Percentiles rank a stretch among this genome's conserved stretches.
Evolutionary conservation across 2,797 vertebrate genomes (phyloP).

Genomic region (Syndactyla subalaris): DNA sequence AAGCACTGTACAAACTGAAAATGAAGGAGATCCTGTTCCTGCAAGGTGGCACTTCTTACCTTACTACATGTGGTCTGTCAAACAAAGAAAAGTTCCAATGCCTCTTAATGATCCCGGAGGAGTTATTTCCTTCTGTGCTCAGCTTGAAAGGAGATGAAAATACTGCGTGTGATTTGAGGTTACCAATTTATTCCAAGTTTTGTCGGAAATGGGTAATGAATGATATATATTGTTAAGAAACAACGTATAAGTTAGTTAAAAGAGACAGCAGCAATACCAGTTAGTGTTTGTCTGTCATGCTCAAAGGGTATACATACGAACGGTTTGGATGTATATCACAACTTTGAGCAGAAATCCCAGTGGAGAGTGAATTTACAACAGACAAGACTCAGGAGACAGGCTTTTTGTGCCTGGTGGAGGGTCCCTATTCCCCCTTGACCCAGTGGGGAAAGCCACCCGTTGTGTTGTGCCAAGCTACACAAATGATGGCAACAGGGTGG

Average conservation of each 20-base stretch:
- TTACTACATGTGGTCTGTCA: neutral
- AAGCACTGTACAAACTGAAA: neutral
- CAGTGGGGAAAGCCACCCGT: neutral
- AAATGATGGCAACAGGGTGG: neutral
- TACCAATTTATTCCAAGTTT: neutral
- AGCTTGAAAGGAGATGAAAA: neutral
- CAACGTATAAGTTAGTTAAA: neutral
- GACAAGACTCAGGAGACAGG: accelerated
- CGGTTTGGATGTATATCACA: neutral
- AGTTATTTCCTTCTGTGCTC: neutral
- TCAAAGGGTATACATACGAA: neutral
- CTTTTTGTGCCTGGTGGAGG: neutral
- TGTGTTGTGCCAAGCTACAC: neutral
- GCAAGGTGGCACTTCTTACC: neutral
- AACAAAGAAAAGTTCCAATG: neutral
- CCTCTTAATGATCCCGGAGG: neutral
- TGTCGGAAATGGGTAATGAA: accelerated
- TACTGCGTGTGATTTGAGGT: neutral
- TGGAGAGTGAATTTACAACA: neutral
- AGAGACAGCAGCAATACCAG: neutral
- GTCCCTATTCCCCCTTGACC: neutral
- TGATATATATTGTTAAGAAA: neutral
- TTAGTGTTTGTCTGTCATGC: neutral
- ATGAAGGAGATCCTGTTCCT: neutral
- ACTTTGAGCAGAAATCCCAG: neutral